Evolutionary conservation across 2,797 vertebrate species (phyloP).

Genomic region (Aplochiton taeniatus): DNA sequence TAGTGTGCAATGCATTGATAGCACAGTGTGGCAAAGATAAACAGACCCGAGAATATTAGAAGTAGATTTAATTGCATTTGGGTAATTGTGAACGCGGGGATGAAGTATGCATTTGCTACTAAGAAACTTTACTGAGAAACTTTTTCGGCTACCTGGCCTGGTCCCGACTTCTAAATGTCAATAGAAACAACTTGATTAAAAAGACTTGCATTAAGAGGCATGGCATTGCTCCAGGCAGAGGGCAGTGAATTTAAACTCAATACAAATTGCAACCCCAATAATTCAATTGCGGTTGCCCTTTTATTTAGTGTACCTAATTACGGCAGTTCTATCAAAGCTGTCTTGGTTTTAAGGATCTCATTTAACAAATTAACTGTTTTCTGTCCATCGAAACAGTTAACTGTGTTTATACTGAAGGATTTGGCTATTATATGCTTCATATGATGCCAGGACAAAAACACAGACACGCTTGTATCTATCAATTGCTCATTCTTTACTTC

Average conservation of each 20-base stretch:
- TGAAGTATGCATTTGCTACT: too few species aligned
- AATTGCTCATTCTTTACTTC: background rate
- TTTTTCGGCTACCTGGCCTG: background rate
- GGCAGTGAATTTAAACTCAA: conserved; percentile 55
- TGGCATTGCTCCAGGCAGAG: conserved; percentile 56
- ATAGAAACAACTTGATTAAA: conserved; percentile 55
- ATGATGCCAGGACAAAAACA: background rate
- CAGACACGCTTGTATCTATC: conserved; percentile 12
- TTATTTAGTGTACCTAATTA: conserved; percentile 52
- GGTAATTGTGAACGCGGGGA: too few species aligned
- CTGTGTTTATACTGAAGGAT: too few species aligned
- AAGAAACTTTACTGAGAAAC: too few species aligned
- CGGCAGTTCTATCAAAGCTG: conserved; percentile 28
- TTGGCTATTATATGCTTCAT: too few species aligned
- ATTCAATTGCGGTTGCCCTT: conserved; percentile 60
- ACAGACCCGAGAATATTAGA: too few species aligned
- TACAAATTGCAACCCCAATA: conserved; percentile 63
- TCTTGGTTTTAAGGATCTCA: conserved; percentile 24
- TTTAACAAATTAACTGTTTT: background rate
- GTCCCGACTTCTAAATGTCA: conserved; percentile 32
- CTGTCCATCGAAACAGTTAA: too few species aligned
- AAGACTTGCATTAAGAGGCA: conserved; percentile 57
- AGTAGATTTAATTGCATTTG: too few species aligned
- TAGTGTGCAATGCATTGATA: too few species aligned
- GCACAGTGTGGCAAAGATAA: too few species aligned